Base-by-base conservation (phyloP, 2,113 vertebrate species). In the Eleginops maclovinus region DNA sequence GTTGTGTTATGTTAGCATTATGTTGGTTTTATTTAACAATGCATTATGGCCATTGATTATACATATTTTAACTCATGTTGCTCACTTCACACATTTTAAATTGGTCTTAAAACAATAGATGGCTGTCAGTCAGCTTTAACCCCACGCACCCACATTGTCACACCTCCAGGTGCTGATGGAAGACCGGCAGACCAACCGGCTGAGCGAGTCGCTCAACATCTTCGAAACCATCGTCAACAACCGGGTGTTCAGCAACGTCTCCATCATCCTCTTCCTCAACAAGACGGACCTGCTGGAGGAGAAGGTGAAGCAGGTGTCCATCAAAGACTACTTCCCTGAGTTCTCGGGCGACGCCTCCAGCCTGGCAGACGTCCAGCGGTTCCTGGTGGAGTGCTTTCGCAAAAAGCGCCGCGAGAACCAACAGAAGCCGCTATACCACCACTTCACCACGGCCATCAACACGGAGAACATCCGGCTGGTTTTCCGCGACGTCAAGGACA, bases 381-480 rank as follows among this genome's bases (percentile, higher is more conserved):
- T 97, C 95, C 95, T 99, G 93, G 97, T 98, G 88, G 97, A 98
- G 31, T 98, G 98, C 91, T 99, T 99, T 90, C 97, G 96, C 49
- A 95, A 92, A 65, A 98, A 97, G 89, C 97, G 98, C 50, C 96
- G 98, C 86, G 97, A 99, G 71, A 89, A 96, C 95, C 94, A 96
- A 73, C 97, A 96, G 92, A 99, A 97, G 93, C 97, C 98, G 0
- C 92, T 99, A 4, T 99, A 99, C 93, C 96, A 99, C 93, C 98
- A 99, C 92, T 99, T 99, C 95, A 99, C 98, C 95, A 99, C 97
- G 0, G 98, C 98, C 69, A 99, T 99, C 92, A 99, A 97, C 94
- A 99, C 97, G 2, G 97, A 99, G 88, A 99, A 99, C 92, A 98
- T 99, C 94, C 96, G 97, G 63, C 94, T 99, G 68, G 98, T 99